A percentile compares a stretch with the other conserved stretches of the same genome.
These are phyloP conservation scores for Elysia crispata DNA, from an alignment of 2,888 invertebrate genomes.

Conservation along the genomic window DNA sequence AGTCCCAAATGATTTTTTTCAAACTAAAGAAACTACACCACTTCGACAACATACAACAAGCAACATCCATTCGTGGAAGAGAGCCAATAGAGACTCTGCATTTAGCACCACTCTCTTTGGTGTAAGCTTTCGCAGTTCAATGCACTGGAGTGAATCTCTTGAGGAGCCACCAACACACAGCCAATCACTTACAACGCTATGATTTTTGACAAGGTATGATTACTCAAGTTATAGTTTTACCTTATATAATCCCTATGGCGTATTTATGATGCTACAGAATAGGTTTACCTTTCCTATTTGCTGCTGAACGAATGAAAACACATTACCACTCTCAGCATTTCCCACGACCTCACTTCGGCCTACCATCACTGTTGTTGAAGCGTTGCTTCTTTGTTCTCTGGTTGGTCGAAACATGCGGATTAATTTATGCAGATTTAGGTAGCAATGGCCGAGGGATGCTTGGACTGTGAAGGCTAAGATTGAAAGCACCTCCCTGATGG, in stretches of 20 bases:
- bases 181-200: slow-evolving; percentile 85
- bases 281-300: no score
- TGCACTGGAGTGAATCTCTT: slow-evolving; percentile 89
- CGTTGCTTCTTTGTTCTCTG: slow-evolving; percentile 50
- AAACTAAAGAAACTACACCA: no score
- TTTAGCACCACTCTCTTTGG: slow-evolving; percentile 9
- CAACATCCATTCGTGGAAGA: slow-evolving; percentile 5
- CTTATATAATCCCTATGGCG: no score
- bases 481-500: slow-evolving; percentile 49
- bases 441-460: slow-evolving; percentile 44
- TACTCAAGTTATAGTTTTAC: no score
- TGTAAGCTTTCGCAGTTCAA: slow-evolving; percentile 79
- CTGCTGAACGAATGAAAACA: no score
- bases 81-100: slow-evolving; percentile 51
- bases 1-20: no score
- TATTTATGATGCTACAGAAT: no score
- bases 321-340: no score
- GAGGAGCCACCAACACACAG: slow-evolving; percentile 57
- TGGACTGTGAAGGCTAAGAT: slow-evolving; percentile 32
- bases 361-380: slow-evolving; percentile 31
- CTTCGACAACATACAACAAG: no score
- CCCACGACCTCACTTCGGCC: background rate
- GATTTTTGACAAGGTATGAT: slow-evolving; percentile 38
- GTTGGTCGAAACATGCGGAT: slow-evolving; percentile 46
- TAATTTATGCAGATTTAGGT: slow-evolving; percentile 50